Base-by-base conservation (phyloP, 2,113 vertebrate genomes). In the Caloenas nicobarica region DNA sequence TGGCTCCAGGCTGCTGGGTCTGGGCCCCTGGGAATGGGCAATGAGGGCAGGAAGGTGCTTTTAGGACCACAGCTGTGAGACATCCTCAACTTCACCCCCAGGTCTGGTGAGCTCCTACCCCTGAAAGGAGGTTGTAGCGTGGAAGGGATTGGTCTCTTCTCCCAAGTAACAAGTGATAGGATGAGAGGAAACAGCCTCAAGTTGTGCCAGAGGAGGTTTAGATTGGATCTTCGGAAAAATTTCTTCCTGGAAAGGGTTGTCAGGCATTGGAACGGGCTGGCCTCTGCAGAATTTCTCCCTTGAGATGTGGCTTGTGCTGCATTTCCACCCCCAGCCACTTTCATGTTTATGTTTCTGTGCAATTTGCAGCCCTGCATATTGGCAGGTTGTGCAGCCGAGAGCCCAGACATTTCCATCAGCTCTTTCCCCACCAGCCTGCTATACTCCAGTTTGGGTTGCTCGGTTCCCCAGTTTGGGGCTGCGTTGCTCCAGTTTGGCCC, bases 381-480 rank as follows among this genome's bases (percentile, higher is more conserved):
- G 68, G 65, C 48, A 57, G n/a, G 19, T 10, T 28, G 48, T 7
- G 38, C 33, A 80, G 21, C 79, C 7, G 0, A 50, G 34, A 60
- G 77, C 91, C 57, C 70, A 69, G 81, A 74, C 56, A 65, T 5
- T 14, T 14, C 81, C 65, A 33, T 29, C 85, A 54, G 51, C 36
- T 71, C 81, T 18, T 33, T 72, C 28, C 70, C 54, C 40, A 10
- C 14, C 83, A 29, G 48, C 70, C 36, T 2, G 0, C 1, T 0
- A 7, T 4, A 2, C 21, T 73, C 33, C 86, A 46, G 53, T 25
- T 16, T 66, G 65, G 36, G 69, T 28, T 44, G 60, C 73, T 44
- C 7, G 16, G 42, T 44, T 46, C 25, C 44, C 89, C 87, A 53
- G 6, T 73, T 2, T 66, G 70, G 73, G 36, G 11, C 18, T 7